A percentile compares a stretch with the other conserved stretches of the same genome.
These are phyloP conservation scores for Melanotaenia maccullochi DNA, from an alignment of 2,797 vertebrate species.

Conservation along the genomic window DNA sequence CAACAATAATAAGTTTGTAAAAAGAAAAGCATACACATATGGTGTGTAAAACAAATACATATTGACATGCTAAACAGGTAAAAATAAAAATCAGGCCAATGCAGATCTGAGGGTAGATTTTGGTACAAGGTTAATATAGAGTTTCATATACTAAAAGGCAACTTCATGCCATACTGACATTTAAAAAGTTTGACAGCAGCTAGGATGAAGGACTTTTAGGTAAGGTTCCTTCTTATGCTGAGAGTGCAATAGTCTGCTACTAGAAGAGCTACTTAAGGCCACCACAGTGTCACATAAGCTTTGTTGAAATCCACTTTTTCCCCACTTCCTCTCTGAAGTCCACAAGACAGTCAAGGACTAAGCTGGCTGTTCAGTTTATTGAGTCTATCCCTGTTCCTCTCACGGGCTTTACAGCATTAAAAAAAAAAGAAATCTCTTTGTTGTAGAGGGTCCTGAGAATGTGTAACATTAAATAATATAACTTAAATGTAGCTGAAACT, in stretches of 20 bases:
- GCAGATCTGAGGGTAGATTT: background rate
- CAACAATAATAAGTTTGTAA: background rate
- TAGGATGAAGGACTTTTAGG: background rate
- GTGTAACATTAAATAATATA: background rate
- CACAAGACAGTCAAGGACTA: background rate
- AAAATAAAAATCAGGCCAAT: background rate
- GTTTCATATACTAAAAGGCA: too few relatives aligned
- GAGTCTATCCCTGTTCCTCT: background rate
- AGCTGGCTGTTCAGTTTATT: background rate
- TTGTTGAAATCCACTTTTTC: background rate
- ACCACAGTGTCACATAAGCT: background rate
- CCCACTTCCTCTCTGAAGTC: background rate
- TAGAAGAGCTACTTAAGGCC: background rate
- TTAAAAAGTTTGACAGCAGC: background rate
- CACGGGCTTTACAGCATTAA: background rate
- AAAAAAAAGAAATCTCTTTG: background rate
- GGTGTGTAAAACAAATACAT: background rate
- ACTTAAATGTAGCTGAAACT: conserved; percentile 13
- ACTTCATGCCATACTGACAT: background rate
- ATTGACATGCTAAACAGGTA: background rate
- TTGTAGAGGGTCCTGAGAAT: background rate
- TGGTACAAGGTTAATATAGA: too few relatives aligned
- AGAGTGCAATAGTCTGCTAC: background rate
- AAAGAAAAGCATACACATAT: background rate
- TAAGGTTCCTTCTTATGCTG: background rate